Conservation (phyloP, 2,797 vertebrate genomes). For the Acipenser transmontanus region DNA sequence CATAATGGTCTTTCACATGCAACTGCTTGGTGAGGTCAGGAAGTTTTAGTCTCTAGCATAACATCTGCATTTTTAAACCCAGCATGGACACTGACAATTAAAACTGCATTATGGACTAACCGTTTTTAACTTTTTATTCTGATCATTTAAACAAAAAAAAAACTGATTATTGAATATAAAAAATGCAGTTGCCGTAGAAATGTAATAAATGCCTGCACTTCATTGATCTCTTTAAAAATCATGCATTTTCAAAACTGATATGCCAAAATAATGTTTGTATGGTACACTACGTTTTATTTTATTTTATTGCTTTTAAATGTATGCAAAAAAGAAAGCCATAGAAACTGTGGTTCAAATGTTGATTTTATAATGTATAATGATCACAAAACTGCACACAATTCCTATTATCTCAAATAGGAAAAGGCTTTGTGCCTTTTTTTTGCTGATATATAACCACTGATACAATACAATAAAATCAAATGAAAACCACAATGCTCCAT, state of each 20-base stretch:
- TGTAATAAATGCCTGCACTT: no score
- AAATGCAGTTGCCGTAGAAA: slow-evolving; percentile 28
- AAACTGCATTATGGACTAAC: no score
- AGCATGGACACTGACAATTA: no score
- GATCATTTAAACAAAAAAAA: no score
- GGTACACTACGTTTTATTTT: slow-evolving; percentile 46
- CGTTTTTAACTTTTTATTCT: no score
- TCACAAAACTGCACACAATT: slow-evolving; percentile 57
- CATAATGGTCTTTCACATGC: slow-evolving; percentile 38
- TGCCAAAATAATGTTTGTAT: slow-evolving; percentile 34
- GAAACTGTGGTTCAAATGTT: slow-evolving; percentile 44
- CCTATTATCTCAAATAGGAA: slow-evolving; percentile 38
- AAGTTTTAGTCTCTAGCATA: neutral
- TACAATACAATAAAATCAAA: slow-evolving; percentile 62
- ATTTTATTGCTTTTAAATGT: slow-evolving; percentile 28
- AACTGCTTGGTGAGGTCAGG: slow-evolving; percentile 32
- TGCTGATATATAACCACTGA: slow-evolving; percentile 71
- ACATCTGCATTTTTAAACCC: slow-evolving; percentile 29
- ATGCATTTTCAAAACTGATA: no score
- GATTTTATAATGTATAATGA: slow-evolving; percentile 37
- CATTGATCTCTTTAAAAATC: no score
- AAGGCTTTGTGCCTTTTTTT: slow-evolving; percentile 38
- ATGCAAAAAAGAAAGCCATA: slow-evolving; percentile 41
- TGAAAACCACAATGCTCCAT: slow-evolving; percentile 45
- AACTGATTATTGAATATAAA: neutral